A percentile compares a stretch with the other conserved stretches of the same genome.
Evolutionary conservation across 2,888 invertebrate genomes (phyloP).

Genomic region (Athalia circularis): DNA sequence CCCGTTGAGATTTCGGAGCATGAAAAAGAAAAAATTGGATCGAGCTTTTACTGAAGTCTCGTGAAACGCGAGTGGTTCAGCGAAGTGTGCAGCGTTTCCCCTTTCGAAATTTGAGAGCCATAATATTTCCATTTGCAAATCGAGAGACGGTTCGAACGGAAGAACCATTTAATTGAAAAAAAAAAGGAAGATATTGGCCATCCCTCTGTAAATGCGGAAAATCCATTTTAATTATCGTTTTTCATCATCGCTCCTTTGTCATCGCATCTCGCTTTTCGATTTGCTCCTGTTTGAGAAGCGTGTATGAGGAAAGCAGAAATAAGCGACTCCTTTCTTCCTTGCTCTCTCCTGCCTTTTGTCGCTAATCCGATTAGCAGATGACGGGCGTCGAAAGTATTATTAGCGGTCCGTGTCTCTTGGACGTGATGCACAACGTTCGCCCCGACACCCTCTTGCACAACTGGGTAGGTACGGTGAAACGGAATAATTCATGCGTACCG

Average conservation of each 20-base stretch:
- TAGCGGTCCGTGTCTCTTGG: conserved; percentile 28
- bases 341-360: conserved; percentile 3
- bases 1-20: too few relatives aligned
- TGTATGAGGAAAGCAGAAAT: background rate
- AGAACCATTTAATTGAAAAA: too few relatives aligned
- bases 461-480: conserved; percentile 23
- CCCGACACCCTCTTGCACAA: background rate
- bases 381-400: conserved; percentile 42
- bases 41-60: too few relatives aligned
- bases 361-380: conserved; percentile 38
- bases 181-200: too few relatives aligned
- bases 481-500: conserved; percentile 41
- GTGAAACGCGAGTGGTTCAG: too few relatives aligned
- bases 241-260: background rate
- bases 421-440: background rate
- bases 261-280: background rate
- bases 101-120: too few relatives aligned
- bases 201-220: too few relatives aligned
- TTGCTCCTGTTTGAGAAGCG: background rate
- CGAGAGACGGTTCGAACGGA: too few relatives aligned
- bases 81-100: too few relatives aligned
- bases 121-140: too few relatives aligned
- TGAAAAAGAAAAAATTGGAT: too few relatives aligned
- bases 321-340: background rate
- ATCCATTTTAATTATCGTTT: too few relatives aligned